Percentiles rank a stretch among this genome's conserved stretches.
Conservation (phyloP, 2,797 vertebrate genomes). For the Liparis tanakae region DNA sequence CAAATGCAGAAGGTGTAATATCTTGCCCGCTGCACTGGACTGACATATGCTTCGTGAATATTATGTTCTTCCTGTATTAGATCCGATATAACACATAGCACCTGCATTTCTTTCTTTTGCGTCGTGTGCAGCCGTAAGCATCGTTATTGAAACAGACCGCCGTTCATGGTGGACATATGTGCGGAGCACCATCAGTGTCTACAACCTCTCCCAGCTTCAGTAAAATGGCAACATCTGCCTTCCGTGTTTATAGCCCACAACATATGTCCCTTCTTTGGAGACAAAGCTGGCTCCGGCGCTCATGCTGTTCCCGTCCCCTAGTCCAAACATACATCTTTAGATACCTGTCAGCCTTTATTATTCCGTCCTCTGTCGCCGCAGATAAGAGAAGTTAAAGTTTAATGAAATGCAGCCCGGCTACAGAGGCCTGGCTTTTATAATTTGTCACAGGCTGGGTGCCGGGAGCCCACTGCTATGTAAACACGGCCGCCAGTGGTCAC, state of each 20-base stretch:
- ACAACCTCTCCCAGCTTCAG: slow-evolving; percentile 77
- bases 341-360: slow-evolving; percentile 85
- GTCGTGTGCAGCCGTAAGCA: slow-evolving; percentile 43
- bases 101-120: slow-evolving; percentile 33
- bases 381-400: slow-evolving; percentile 88
- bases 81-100: slow-evolving; percentile 41
- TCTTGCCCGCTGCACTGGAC: background rate
- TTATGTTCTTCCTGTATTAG: slow-evolving; percentile 26
- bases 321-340: slow-evolving; percentile 85
- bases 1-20: background rate
- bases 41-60: background rate
- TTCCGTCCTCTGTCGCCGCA: slow-evolving; percentile 78
- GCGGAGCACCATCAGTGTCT: slow-evolving; percentile 70
- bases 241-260: slow-evolving; percentile 83
- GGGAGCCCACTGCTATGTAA: slow-evolving; percentile 84
- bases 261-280: slow-evolving; percentile 80
- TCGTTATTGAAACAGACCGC: slow-evolving; percentile 69
- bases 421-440: slow-evolving; percentile 84
- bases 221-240: slow-evolving; percentile 87
- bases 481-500: slow-evolving; percentile 79
- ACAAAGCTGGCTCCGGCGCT: slow-evolving; percentile 80
- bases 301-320: slow-evolving; percentile 82
- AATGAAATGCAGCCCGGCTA: slow-evolving; percentile 87
- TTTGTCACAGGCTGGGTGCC: slow-evolving; percentile 85
- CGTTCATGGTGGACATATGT: slow-evolving; percentile 79